These are phyloP conservation scores for Meliscaeva auricollis DNA, from an alignment of 2,888 invertebrate species.

Conservation along the genomic window DNA sequence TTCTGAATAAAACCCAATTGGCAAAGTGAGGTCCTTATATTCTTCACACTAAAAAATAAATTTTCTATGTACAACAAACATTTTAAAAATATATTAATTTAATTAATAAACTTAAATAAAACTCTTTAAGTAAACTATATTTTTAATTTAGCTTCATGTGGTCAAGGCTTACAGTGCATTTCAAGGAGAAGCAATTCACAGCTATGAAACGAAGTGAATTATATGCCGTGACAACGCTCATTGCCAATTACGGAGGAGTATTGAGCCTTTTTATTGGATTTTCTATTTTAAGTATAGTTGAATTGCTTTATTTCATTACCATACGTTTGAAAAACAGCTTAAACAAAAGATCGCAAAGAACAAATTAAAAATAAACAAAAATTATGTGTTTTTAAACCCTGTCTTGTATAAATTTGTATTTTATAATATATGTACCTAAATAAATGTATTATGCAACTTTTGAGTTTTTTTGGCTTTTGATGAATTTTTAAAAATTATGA, in stretches of 20 bases:
- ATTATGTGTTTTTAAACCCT: background rate
- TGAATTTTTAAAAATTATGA: too few relatives aligned
- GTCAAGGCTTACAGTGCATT: conserved; percentile 88
- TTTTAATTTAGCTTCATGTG: conserved; percentile 84
- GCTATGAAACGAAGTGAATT: conserved; percentile 88
- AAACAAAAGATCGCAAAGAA: conserved; percentile 16
- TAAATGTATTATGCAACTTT: too few relatives aligned
- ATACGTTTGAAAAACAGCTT: conserved; percentile 82
- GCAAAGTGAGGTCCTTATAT: too few relatives aligned
- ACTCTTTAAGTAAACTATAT: background rate
- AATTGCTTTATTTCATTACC: conserved; percentile 85
- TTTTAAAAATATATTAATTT: too few relatives aligned
- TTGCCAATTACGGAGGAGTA: conserved; percentile 89
- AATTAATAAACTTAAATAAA: too few relatives aligned
- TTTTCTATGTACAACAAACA: too few relatives aligned
- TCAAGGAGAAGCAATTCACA: conserved; percentile 89
- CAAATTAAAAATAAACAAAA: background rate
- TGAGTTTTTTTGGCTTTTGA: too few relatives aligned
- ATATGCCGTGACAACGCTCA: conserved; percentile 88
- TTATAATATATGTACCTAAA: too few relatives aligned
- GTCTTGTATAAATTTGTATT: too few relatives aligned
- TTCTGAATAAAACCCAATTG: too few relatives aligned
- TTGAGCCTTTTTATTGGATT: conserved; percentile 85
- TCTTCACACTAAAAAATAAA: too few relatives aligned
- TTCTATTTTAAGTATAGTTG: conserved; percentile 84